Evolutionary conservation across 1,140 invertebrate genomes (phyloP), one percentile per base, ranked within the genome.

Genomic region (Pseudobourletiella spinata): DNA sequence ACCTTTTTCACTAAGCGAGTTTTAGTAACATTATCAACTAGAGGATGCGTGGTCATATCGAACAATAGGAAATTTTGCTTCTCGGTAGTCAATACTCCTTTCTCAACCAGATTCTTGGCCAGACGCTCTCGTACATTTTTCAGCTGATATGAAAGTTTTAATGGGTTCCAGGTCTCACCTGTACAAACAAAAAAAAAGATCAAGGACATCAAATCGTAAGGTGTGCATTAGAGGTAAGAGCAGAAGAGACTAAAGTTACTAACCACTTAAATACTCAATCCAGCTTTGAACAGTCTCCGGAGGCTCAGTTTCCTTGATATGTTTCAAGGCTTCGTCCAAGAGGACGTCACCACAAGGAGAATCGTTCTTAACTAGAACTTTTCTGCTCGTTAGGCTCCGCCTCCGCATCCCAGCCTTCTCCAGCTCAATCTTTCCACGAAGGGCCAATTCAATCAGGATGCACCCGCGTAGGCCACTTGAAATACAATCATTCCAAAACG

Each of bases 401-500:
- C 95, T 84, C 67, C 96, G 81, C 88, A 98, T 94, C 39, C 95
- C 95, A 73, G 90, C 88, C 74, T 91, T 90, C 79, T 99, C 97
- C 63, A 99, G 79, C 79, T 98, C 95, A 58, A 99, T 85, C 66
- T 95, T 83, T 24, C 93, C 93, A 71, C 95, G 80, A 50, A 99
- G 78, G 8, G 90, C 91, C 60, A 99, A 80, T 79, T 99, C 97
- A 68, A 98, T 95, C 61, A 99, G 79, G 74, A 99, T 99, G 77
- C 95, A 99, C 61, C 97, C 96, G 73, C 97, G 82, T 51, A 99
- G 80, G 20, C 97, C 97, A 71, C 93, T 95, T 69, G 95, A 99
- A 83, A 99, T 99, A 77, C 95, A 99, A 77, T 99, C 97, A 80
- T 99, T 99, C 97, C 97, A 99, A 79, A 99, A 99, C 42, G 96